These are phyloP conservation scores for Drosophila varians DNA, from an alignment of 1,140 invertebrate genomes.

Conservation along the genomic window DNA sequence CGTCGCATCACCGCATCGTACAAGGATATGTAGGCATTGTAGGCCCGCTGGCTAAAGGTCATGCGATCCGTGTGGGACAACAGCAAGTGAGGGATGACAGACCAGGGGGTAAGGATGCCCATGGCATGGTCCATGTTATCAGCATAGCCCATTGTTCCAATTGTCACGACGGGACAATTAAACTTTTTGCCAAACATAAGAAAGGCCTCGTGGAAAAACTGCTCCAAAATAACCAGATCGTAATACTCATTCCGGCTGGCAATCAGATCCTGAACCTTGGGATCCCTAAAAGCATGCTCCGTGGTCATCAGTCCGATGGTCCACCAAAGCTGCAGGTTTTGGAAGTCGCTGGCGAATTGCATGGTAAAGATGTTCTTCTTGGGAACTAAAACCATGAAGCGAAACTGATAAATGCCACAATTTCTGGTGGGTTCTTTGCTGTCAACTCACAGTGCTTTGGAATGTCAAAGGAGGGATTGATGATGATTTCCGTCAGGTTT, in stretches of 20 bases:
- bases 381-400: conserved; percentile 51
- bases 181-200: conserved; percentile 85
- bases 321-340: conserved; percentile 82
- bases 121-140: conserved; percentile 85
- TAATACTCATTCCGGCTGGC: conserved; percentile 83
- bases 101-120: conserved; percentile 85
- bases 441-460: conserved; percentile 82
- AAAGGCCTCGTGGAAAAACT: conserved; percentile 86
- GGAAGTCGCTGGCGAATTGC: conserved; percentile 70
- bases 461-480: conserved; percentile 85
- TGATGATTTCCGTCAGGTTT: conserved; percentile 85
- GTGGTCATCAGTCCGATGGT: conserved; percentile 83
- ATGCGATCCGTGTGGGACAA: conserved; percentile 83
- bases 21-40: conserved; percentile 73
- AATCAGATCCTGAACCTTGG: conserved; percentile 83
- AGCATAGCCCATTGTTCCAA: conserved; percentile 85
- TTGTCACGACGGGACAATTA: conserved; percentile 84
- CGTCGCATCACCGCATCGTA: conserved; percentile 72
- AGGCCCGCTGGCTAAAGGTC: conserved; percentile 67
- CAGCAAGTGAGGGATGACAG: conserved; percentile 84
- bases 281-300: conserved; percentile 84
- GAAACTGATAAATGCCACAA: not conserved
- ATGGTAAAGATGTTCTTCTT: conserved; percentile 79
- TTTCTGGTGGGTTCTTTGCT: not conserved
- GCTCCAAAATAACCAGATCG: conserved; percentile 85